phyloP scores from a whole-genome alignment of 2,113 vertebrate species.

The Sturnira hondurensis region DNA sequence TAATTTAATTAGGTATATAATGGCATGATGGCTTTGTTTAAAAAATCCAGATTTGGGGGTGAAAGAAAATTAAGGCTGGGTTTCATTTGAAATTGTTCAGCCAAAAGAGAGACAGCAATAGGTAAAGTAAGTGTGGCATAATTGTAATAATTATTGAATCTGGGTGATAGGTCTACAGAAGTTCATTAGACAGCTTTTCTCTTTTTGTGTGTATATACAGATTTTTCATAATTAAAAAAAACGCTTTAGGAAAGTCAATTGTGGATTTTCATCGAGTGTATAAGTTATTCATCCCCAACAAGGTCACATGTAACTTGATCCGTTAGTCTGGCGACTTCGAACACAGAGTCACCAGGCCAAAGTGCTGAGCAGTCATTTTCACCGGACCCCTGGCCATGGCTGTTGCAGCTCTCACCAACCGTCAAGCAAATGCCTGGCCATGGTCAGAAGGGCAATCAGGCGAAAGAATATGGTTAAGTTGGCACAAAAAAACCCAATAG shows the following conservation, averaged over 20 bases:
- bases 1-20: neutral
- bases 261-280: neutral
- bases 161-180: neutral
- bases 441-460: neutral
- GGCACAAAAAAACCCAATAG: neutral
- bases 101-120: neutral
- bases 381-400: neutral
- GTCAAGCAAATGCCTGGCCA: neutral
- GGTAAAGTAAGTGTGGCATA: neutral
- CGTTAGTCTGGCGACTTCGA: neutral
- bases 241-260: neutral
- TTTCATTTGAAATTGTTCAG: neutral
- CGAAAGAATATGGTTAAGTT: neutral
- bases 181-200: neutral
- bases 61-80: neutral
- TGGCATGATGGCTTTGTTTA: neutral
- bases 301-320: neutral
- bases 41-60: neutral
- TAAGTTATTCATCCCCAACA: neutral
- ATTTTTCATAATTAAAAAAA: slow-evolving; percentile 14
- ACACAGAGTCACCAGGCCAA: neutral
- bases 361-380: neutral
- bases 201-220: neutral
- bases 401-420: neutral
- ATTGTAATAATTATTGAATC: neutral